Base-by-base conservation (phyloP, 2,113 vertebrate species). In the Poeciliopsis occidentalis region DNA sequence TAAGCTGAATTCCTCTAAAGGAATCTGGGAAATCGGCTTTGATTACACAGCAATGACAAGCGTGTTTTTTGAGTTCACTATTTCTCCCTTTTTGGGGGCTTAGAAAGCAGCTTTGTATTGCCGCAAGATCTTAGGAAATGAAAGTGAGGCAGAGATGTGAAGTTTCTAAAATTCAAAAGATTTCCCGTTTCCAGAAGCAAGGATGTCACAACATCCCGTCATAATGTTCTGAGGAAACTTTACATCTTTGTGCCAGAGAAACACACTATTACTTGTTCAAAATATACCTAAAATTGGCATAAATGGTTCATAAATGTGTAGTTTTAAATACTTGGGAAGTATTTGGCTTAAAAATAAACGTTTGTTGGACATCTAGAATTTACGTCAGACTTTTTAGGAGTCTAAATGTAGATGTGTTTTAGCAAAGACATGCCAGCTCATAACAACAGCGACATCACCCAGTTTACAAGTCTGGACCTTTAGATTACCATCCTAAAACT, bases 1-100 rank as follows among this genome's bases (percentile, higher is more conserved):
- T 76, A 7, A 57, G 76, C 27, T 47, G 29, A 84, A 76, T 76
- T 73, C 69, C 54, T 80, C 54, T 1, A 26, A 67, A 39, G 61
- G 24, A 70, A 60, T 70, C 62, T 61, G 64, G 67, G 73, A 41
- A 63, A 76, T 26, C 73, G 65, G 54, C 66, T 84, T 67, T 70
- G 74, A 78, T 73, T 60, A 67, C 3, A 31, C 64, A 64, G 61
- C 54, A 61, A 64, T 68, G 60, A 60, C 68, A 61, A n/a, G 22
- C 22, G 12, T 7, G 60, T 51, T 7, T 54, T 27, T 2, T 1
- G 1, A 7, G 44, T 68, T 47, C 70, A 27, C 27, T 4, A 1
- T 37, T 66, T n/a, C 24, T 67, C 44, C 44, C 37, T 47, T 37
- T 72, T 19, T 44, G 3, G 51, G 3, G 15, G 51, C n/a, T 57